Evolutionary conservation across 2,797 vertebrate species (phyloP), one percentile per base, ranked within the genome.

Genomic region (Sebastes cheni): DNA sequence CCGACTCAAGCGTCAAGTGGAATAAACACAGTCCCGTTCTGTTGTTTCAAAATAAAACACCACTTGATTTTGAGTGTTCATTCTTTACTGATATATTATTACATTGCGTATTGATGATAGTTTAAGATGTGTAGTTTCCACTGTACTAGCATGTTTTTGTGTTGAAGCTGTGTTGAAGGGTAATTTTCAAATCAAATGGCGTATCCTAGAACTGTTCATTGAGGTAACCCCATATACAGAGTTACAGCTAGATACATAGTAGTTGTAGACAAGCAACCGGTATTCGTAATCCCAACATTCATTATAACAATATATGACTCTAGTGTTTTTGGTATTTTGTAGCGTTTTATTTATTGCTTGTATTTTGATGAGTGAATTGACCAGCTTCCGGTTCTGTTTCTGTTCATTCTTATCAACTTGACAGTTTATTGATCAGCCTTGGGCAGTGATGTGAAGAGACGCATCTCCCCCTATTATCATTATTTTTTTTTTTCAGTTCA

Each of bases 21-120:
- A n/a, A 22, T 0, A 3, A 34, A 4, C 0, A 0, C 0, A 16
- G 30, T 1, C 2, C 83, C 83, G 72, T 29, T 59, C 6, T 0
- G 52, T 0, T 1, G 0, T 84, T 85, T 87, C 89, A 90, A 86
- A 90, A 56, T 88, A 85, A 90, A 87, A 86, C 4, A 9, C 4
- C 1, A 0, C 5, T 11, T 7, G 1, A 8, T 27, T 65, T 8
- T 9, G 3, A 20, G 13, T 32, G 4, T 50, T 52, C 2, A 25
- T 46, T 50, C 20, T 29, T n/a, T n/a, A 23, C 10, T 1, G 11
- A 52, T 67, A 67, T 29, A 14, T 13, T 29, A 8, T 13, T 6
- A 46, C 14, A 66, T 6, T 8, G 34, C 16, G 23, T 3, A 23
- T 54, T 7, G 0, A 2, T n/a, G 2, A 9, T 16, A 2, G 23